Percentiles rank a stretch among this genome's conserved stretches.
Conservation (phyloP, 1,140 invertebrate species). For the Anastrepha ludens region DNA sequence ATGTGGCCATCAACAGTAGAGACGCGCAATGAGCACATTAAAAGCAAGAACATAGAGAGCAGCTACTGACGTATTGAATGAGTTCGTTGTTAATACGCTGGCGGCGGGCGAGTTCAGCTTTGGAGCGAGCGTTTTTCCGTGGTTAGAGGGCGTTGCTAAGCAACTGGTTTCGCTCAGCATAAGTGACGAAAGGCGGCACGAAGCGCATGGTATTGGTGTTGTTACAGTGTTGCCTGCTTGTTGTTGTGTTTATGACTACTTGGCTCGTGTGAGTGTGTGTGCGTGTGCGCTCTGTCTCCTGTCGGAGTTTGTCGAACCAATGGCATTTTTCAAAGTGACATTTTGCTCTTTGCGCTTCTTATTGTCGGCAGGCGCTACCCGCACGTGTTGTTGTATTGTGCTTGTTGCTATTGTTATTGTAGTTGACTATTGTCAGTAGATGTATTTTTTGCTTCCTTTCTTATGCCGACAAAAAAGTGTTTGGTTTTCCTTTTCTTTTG, state of each 20-base stretch:
- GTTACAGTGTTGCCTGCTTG: conserved; percentile 3
- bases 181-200: conserved; percentile 58
- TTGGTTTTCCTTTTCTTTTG: neutral
- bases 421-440: conserved; percentile 56
- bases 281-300: conserved; percentile 54
- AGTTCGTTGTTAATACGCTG: no score
- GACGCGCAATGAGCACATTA: neutral
- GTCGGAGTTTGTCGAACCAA: conserved; percentile 68
- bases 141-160: conserved; percentile 73
- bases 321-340: conserved; percentile 74
- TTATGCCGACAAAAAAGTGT: neutral
- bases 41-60: neutral
- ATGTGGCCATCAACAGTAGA: neutral
- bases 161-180: conserved; percentile 56
- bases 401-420: conserved; percentile 45
- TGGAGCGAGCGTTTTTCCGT: conserved; percentile 25
- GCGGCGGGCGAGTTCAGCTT: neutral
- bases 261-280: conserved; percentile 7
- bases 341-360: conserved; percentile 64
- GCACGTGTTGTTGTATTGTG: conserved; percentile 37
- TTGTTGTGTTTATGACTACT: conserved; percentile 1
- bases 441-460: conserved; percentile 49
- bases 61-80: no score
- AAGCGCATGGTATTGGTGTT: conserved; percentile 44
- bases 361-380: conserved; percentile 1